These are phyloP conservation scores for Tetramorium alpestre DNA, from an alignment of 1,140 invertebrate genomes.

Conservation along the genomic window DNA sequence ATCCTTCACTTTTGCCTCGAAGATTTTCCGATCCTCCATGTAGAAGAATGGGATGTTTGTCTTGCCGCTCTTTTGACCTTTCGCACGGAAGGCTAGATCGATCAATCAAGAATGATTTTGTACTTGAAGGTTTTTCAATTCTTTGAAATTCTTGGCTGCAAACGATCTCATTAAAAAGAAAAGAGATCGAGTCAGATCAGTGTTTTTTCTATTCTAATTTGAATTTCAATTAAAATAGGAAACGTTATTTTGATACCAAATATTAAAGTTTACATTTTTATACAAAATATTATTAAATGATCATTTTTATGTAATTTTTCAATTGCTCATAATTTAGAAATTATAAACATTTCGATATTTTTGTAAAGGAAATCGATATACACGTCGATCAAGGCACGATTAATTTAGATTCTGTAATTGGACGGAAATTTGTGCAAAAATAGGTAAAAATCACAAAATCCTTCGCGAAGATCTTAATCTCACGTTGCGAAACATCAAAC, in stretches of 20 bases:
- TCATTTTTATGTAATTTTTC: neutral
- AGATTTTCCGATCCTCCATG: neutral
- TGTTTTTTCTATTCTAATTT: conserved; percentile 21
- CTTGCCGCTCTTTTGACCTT: neutral
- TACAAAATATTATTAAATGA: neutral
- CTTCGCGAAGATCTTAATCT: neutral
- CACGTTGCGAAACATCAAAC: neutral
- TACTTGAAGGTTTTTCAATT: neutral
- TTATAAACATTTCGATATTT: neutral
- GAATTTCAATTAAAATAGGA: neutral
- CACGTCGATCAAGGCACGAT: neutral
- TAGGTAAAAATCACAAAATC: neutral
- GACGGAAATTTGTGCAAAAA: neutral
- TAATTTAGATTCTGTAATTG: conserved; percentile 5
- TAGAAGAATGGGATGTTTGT: neutral
- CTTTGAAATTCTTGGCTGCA: neutral
- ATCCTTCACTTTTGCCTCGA: conserved; percentile 22
- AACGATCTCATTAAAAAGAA: neutral
- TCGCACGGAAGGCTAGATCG: neutral
- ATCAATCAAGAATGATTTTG: neutral
- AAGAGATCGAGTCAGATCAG: neutral
- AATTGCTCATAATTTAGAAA: neutral
- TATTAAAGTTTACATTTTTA: no score
- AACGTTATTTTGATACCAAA: neutral
- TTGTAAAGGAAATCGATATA: neutral